Conservation (phyloP, 1,140 invertebrate genomes). For the Drosophila oshimai region DNA sequence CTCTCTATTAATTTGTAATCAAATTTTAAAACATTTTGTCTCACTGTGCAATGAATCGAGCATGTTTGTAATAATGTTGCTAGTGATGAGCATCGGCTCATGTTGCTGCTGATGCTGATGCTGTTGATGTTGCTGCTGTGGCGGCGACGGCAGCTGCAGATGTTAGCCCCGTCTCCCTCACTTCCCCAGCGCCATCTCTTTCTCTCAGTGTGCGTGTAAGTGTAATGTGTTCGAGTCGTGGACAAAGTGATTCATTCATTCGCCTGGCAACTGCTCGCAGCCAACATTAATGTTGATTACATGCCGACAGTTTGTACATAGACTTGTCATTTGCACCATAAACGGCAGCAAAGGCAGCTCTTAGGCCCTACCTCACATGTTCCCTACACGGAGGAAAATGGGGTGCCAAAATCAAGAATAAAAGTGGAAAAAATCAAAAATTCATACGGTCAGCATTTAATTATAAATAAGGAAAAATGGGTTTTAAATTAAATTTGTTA, state of each 20-base stretch:
- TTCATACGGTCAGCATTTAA: no score
- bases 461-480: no score
- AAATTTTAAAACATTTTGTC: neutral
- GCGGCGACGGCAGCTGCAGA: conserved; percentile 37
- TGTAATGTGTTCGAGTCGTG: conserved; percentile 31
- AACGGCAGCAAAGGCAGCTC: conserved; percentile 7
- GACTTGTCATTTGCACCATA: conserved; percentile 64
- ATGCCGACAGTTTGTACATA: conserved; percentile 66
- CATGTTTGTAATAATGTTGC: conserved; percentile 74
- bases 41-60: conserved; percentile 31
- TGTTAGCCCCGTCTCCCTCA: conserved; percentile 37
- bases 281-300: conserved; percentile 74
- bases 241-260: conserved; percentile 62
- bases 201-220: neutral
- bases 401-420: neutral
- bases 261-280: conserved; percentile 47
- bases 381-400: neutral
- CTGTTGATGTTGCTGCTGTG: conserved; percentile 37
- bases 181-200: neutral
- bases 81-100: conserved; percentile 66
- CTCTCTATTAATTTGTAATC: no score
- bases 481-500: no score
- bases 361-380: neutral
- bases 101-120: conserved; percentile 42
- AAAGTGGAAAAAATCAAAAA: neutral